Base-by-base conservation (phyloP, 2,888 invertebrate species). In the Euclidia mi region DNA sequence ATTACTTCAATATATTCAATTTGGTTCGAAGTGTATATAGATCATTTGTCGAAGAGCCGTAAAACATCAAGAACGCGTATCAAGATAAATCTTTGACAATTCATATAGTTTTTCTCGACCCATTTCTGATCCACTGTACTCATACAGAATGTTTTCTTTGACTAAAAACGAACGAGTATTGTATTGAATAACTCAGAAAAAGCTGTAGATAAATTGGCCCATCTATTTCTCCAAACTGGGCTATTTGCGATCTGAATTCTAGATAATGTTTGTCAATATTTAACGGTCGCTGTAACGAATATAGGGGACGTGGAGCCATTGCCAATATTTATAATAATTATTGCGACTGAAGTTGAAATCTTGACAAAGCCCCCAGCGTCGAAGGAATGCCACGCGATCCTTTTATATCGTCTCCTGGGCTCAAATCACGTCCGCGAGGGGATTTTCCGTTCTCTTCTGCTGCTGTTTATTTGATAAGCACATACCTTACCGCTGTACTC, bases 381-480 rank as follows among this genome's bases (percentile, higher is more conserved):
- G 68, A 67, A 56, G 66, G 63, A 70, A 71, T 65, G 49, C 67
- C 64, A 47, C 56, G 71, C 72, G 73, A 82, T 84, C 81, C 77
- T 79, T 87, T 85, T 82, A 82, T 84, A 71, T 80, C 78, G 76
- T 76, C 73, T 77, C 62, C 75, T 70, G 61, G 69, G 81, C 76
- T 81, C 71, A 76, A 85, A 87, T 85, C 85, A 88, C 85, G 84
- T 85, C 76, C 81, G 71, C 58, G 46, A 37, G 53, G 73, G 78
- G 79, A 81, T 83, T 84, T 81, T 44, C 65, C 63, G 51, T 63
- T 69, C 50, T 63, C 57, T 73, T 61, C 64, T 67, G 64, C 74
- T 73, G 74, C 25, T 52, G 31, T 52, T 52, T 52, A 45, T 45
- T 52, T 40, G 65, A 71, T 66, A 76, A 69, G 75, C 56, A 73